Base-by-base conservation (phyloP, 2,888 invertebrate genomes). In the Drosophila histrio region DNA sequence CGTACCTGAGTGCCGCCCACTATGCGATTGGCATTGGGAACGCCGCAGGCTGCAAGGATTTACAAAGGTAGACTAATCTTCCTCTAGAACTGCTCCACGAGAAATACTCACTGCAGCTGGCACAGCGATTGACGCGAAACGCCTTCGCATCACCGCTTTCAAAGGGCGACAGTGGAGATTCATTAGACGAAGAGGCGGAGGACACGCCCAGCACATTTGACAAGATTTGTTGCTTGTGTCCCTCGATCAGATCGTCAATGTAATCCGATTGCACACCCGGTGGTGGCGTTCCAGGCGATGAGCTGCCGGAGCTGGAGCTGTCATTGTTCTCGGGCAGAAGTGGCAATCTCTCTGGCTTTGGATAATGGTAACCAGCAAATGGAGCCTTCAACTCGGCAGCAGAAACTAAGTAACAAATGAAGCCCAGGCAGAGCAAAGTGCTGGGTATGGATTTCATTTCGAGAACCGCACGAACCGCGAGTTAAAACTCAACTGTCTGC, bases 1-100 rank as follows among this genome's bases (percentile, higher is more conserved):
- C 83, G 88, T 43, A 91, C 91, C 26, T 79, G 77, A 34, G 77
- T 78, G 32, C 91, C 91, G 61, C 91, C 91, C 63, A 91, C 87
- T 81, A 91, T 91, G 68, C 91, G 89, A 78, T 91, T 90, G 36
- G 87, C 75, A 64, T 91, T 91, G 24, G 90, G 91, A 2, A 91
- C 81, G 17, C 91, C 91, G 62, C 91, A 91, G 71, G 85, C 91
- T 91, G 65, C 5, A 59, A 79, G 26, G 11, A 44, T 34, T 13
- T 24, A 22, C n/a, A 19, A 11, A 41, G 17, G 26, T 24, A 8
- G 9, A 22, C n/a, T 13, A 21, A 21, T 17, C 11, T 34, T 5
- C 15, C 22, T 4, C 24, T 2, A 8, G 3, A 19, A 38, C 15
- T 7, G 11, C 53, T 22, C 3, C 6, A 3, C 11, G 21, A 15